A percentile compares a stretch with the other conserved stretches of the same genome.
These are phyloP conservation scores for Lycophotia porphyrea DNA, from an alignment of 2,888 invertebrate species.

Conservation along the genomic window DNA sequence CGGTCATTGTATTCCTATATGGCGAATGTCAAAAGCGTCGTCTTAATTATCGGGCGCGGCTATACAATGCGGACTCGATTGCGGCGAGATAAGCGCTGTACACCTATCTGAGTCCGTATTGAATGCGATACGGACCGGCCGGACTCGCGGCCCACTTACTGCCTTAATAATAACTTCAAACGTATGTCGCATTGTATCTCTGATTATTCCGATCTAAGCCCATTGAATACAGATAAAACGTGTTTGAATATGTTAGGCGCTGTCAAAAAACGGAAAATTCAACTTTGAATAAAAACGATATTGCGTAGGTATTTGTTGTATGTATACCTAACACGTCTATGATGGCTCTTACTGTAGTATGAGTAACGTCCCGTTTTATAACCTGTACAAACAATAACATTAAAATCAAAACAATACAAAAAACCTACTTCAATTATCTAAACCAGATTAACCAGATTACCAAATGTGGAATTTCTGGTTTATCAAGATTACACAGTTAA, in stretches of 20 bases:
- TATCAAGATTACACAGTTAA: slow-evolving; percentile 80
- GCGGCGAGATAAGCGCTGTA: slow-evolving; percentile 88
- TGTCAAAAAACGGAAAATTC: slow-evolving; percentile 71
- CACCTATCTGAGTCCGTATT: slow-evolving; percentile 84
- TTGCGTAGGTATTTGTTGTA: slow-evolving; percentile 35
- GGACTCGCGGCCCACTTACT: slow-evolving; percentile 79
- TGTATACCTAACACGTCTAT: slow-evolving; percentile 3
- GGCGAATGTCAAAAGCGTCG: slow-evolving; percentile 90
- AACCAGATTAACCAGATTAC: slow-evolving; percentile 83
- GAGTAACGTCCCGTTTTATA: slow-evolving; percentile 51
- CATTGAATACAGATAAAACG: slow-evolving; percentile 85
- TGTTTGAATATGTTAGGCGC: slow-evolving; percentile 77
- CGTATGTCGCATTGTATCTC: slow-evolving; percentile 88
- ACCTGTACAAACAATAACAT: slow-evolving; percentile 62
- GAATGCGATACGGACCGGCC: slow-evolving; percentile 80
- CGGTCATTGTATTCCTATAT: slow-evolving; percentile 90
- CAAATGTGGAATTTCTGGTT: slow-evolving; percentile 83
- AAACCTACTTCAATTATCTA: slow-evolving; percentile 75
- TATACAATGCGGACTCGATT: slow-evolving; percentile 89
- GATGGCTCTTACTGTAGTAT: slow-evolving; percentile 40
- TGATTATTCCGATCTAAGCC: slow-evolving; percentile 87
- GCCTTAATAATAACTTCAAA: slow-evolving; percentile 88
- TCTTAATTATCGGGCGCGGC: slow-evolving; percentile 90
- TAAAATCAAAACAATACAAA: slow-evolving; percentile 76
- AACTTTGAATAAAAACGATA: slow-evolving; percentile 47